A percentile compares a stretch with the other conserved stretches of the same genome.
Evolutionary conservation across 2,113 vertebrate species (phyloP).

Genomic region (Arenaria interpres): DNA sequence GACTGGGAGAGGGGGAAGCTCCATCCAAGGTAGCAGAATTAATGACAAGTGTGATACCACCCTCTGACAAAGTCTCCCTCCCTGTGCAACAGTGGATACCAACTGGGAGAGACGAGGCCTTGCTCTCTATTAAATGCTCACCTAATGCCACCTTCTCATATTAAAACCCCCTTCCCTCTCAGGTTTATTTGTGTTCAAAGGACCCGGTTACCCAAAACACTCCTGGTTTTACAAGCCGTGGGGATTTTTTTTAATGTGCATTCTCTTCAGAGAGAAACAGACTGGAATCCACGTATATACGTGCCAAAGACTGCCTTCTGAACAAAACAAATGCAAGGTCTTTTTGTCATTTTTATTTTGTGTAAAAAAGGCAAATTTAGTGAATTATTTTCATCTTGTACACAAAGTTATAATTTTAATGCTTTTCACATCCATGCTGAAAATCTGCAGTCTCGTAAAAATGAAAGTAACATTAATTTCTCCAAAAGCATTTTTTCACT

Average conservation of each 20-base stretch:
- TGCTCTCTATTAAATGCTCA: neutral
- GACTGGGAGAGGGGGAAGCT: neutral
- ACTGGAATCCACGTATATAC: fast-evolving
- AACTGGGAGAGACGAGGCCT: fast-evolving
- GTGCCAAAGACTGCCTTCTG: neutral
- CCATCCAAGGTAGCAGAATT: neutral
- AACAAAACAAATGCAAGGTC: neutral
- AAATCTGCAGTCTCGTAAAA: slow-evolving; percentile 85
- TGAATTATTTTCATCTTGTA: slow-evolving; percentile 91
- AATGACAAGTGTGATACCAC: fast-evolving
- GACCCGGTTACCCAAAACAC: neutral
- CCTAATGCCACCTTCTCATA: neutral
- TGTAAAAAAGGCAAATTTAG: slow-evolving; percentile 95
- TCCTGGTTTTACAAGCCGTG: fast-evolving
- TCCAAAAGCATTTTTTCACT: slow-evolving; percentile 79
- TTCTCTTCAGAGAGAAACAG: neutral
- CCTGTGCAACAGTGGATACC: neutral
- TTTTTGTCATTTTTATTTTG: slow-evolving; percentile 89
- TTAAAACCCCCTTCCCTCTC: neutral
- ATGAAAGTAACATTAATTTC: slow-evolving; percentile 85
- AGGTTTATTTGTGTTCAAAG: neutral
- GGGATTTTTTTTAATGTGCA: neutral
- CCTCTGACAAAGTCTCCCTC: fast-evolving
- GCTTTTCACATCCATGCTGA: slow-evolving; percentile 97
- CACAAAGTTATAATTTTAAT: slow-evolving; percentile 91